Percentiles rank a stretch among this genome's conserved stretches.
These are phyloP conservation scores for Cetonia aurata DNA, from an alignment of 2,888 invertebrate genomes.

Conservation along the genomic window DNA sequence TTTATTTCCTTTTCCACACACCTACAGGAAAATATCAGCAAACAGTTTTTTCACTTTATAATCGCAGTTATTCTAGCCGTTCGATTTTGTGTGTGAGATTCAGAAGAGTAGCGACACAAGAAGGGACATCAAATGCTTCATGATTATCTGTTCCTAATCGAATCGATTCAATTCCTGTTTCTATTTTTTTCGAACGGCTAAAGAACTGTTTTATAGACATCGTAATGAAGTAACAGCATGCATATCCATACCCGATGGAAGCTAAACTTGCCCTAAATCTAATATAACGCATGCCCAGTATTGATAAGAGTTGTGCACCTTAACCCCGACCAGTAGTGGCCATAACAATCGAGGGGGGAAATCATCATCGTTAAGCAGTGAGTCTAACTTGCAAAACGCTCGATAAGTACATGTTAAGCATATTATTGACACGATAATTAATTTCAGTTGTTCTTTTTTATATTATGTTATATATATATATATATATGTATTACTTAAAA, in stretches of 20 bases:
- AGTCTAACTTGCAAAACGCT: constrained; percentile 49
- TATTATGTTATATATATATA: too few species aligned
- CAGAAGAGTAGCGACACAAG: constrained; percentile 11
- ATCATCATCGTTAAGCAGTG: constrained; percentile 48
- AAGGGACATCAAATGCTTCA: constrained; percentile 41
- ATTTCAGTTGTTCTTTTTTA: constrained; percentile 22
- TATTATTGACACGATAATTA: constrained; percentile 47
- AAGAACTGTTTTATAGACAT: not conserved
- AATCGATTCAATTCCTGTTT: constrained; percentile 27
- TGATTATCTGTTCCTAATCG: constrained; percentile 37
- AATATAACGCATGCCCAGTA: constrained; percentile 51
- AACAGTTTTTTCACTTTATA: constrained; percentile 50
- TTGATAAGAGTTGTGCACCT: constrained; percentile 57
- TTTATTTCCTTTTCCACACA: constrained; percentile 59
- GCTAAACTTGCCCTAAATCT: not conserved
- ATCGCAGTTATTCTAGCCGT: constrained; percentile 38
- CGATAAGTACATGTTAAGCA: constrained; percentile 50
- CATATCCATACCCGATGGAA: constrained; percentile 22
- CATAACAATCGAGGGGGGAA: constrained; percentile 46
- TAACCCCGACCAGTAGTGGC: constrained; percentile 57
- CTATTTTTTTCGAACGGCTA: not conserved
- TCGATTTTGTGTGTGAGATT: constrained; percentile 7
- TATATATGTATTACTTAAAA: too few species aligned
- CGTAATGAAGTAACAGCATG: not conserved
- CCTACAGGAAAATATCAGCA: constrained; percentile 59